Conservation (phyloP, 2,888 invertebrate species). For the Abscondita cerata region DNA sequence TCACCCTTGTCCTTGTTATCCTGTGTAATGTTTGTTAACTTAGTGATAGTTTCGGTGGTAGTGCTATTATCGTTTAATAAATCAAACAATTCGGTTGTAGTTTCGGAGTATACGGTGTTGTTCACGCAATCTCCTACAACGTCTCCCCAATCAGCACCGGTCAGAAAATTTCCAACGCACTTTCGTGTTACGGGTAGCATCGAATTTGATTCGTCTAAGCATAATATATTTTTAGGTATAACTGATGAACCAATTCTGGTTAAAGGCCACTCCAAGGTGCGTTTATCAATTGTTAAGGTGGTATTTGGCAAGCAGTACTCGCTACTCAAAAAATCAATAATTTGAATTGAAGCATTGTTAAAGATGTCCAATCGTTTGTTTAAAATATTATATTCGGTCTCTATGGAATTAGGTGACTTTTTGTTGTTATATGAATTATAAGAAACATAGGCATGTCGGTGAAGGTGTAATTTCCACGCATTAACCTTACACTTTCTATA, state of each 20-base stretch:
- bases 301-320: conserved; percentile 28
- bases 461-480: conserved; percentile 10
- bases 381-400: background rate
- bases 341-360: background rate
- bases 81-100: conserved; percentile 16
- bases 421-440: conserved; percentile 17
- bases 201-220: conserved; percentile 63
- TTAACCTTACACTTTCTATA: conserved; percentile 8
- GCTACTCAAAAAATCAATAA: conserved; percentile 11
- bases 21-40: conserved; percentile 11
- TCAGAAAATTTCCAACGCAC: conserved; percentile 63
- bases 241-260: conserved; percentile 61
- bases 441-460: background rate
- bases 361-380: background rate
- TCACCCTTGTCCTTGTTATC: background rate
- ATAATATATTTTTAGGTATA: conserved; percentile 57
- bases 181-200: conserved; percentile 64
- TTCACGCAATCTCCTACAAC: conserved; percentile 14
- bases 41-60: conserved; percentile 12
- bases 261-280: conserved; percentile 55
- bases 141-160: conserved; percentile 63
- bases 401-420: background rate
- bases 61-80: conserved; percentile 13
- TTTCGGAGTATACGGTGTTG: conserved; percentile 10
- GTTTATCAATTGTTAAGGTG: conserved; percentile 12